phyloP scores from a whole-genome alignment of 2,113 vertebrate species.

The Laterallus jamaicensis region DNA sequence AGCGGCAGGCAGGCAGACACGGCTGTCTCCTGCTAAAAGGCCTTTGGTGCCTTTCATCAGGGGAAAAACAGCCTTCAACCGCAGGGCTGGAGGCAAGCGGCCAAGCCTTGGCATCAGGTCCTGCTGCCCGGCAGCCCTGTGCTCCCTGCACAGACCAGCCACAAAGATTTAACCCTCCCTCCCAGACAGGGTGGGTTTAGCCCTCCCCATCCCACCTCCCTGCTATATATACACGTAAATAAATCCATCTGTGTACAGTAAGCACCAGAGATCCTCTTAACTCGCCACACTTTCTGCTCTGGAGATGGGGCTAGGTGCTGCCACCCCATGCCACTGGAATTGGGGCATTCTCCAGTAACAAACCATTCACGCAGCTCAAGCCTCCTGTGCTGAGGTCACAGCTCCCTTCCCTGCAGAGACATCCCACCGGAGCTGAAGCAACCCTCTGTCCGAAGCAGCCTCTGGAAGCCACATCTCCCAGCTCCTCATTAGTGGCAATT shows the following conservation, averaged over 20 bases:
- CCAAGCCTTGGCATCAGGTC: not conserved
- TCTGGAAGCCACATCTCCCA: constrained; percentile 24
- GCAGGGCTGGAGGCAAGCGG: not conserved
- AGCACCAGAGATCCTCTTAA: constrained; percentile 54
- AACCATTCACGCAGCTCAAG: not conserved
- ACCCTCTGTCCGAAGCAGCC: constrained; percentile 27
- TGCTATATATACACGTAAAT: not conserved
- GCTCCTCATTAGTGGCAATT: constrained; percentile 74
- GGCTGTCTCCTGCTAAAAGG: constrained; percentile 31
- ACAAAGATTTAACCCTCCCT: not conserved
- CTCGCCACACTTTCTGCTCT: not conserved
- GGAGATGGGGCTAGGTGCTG: not conserved
- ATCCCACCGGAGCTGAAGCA: constrained; percentile 8
- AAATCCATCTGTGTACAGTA: constrained; percentile 20
- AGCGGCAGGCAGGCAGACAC: not conserved
- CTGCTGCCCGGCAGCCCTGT: not conserved
- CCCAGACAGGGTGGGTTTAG: not conserved
- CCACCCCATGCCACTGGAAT: not conserved
- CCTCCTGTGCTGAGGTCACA: not conserved
- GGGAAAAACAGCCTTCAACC: not conserved
- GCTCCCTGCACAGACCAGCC: not conserved
- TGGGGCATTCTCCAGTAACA: not conserved
- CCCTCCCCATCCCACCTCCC: not conserved
- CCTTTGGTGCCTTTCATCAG: not conserved
- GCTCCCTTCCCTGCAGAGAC: not conserved